Conservation (phyloP, 1,140 invertebrate genomes). For the Procambarus clarkii region DNA sequence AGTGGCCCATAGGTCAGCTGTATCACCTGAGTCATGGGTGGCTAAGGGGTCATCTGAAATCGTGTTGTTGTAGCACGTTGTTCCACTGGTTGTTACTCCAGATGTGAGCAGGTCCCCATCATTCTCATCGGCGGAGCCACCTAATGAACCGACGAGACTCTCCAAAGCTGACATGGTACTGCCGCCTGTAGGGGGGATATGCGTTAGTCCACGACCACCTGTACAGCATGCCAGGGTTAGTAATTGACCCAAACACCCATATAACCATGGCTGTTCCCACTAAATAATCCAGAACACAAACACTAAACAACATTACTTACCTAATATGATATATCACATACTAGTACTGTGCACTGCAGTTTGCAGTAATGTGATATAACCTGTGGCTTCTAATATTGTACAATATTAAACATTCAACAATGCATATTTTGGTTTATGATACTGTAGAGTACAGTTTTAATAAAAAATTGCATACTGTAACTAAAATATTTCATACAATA, state of each 20-base stretch:
- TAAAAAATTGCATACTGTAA: too few species aligned
- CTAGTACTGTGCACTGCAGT: neutral
- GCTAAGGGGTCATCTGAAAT: slow-evolving; percentile 43
- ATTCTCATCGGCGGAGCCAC: slow-evolving; percentile 55
- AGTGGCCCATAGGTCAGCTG: slow-evolving; percentile 66
- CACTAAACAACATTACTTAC: slow-evolving; percentile 17
- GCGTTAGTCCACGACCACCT: slow-evolving; percentile 21
- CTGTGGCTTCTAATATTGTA: too few species aligned
- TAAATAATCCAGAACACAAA: neutral
- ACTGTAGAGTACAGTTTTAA: too few species aligned
- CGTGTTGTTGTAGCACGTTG: slow-evolving; percentile 48
- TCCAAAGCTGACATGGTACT: slow-evolving; percentile 72
- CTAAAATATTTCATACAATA: too few species aligned
- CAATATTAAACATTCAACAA: too few species aligned
- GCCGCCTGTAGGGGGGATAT: slow-evolving; percentile 47
- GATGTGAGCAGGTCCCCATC: slow-evolving; percentile 28
- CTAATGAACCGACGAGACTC: slow-evolving; percentile 70
- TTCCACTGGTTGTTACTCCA: slow-evolving; percentile 39
- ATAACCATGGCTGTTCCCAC: neutral
- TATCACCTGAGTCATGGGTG: slow-evolving; percentile 60
- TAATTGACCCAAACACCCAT: slow-evolving; percentile 2
- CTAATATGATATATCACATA: neutral
- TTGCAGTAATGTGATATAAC: too few species aligned
- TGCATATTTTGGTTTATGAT: too few species aligned
- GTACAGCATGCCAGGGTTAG: slow-evolving; percentile 19